These are phyloP conservation scores for Acrocera orbiculus DNA, from an alignment of 2,888 invertebrate genomes.

Conservation along the genomic window DNA sequence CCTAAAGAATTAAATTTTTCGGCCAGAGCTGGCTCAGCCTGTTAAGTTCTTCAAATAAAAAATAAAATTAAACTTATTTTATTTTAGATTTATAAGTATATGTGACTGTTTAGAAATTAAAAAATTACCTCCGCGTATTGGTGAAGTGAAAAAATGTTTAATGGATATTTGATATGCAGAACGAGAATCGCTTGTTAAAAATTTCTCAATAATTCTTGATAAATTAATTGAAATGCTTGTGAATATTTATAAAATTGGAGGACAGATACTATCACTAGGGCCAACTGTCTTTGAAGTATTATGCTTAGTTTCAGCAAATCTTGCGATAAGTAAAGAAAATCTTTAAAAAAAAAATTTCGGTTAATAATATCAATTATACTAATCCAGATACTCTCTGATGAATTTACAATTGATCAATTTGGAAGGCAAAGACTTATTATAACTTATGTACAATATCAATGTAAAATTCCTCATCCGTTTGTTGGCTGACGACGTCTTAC, in stretches of 20 bases:
- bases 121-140: slow-evolving; percentile 67
- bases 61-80: no score
- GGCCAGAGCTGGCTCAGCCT: slow-evolving; percentile 40
- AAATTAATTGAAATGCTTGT: slow-evolving; percentile 63
- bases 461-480: slow-evolving; percentile 55
- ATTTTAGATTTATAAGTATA: slow-evolving; percentile 60
- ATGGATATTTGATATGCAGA: slow-evolving; percentile 58
- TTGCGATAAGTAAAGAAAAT: slow-evolving; percentile 40
- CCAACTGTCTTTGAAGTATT: slow-evolving; percentile 79
- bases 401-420: slow-evolving; percentile 62
- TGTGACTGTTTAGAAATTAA: slow-evolving; percentile 72
- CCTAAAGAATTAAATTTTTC: slow-evolving; percentile 70
- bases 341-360: not conserved
- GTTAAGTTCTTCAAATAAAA: slow-evolving; percentile 17
- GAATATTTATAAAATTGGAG: slow-evolving; percentile 59
- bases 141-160: slow-evolving; percentile 59
- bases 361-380: not conserved
- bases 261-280: slow-evolving; percentile 59
- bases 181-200: slow-evolving; percentile 61
- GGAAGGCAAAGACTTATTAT: slow-evolving; percentile 68
- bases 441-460: slow-evolving; percentile 79
- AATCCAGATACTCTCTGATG: slow-evolving; percentile 52
- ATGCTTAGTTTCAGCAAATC: slow-evolving; percentile 64
- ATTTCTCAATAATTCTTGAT: slow-evolving; percentile 64
- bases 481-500: slow-evolving; percentile 18